Base-by-base conservation (phyloP, 1,140 invertebrate species). In the Bathynomus jamesi region DNA sequence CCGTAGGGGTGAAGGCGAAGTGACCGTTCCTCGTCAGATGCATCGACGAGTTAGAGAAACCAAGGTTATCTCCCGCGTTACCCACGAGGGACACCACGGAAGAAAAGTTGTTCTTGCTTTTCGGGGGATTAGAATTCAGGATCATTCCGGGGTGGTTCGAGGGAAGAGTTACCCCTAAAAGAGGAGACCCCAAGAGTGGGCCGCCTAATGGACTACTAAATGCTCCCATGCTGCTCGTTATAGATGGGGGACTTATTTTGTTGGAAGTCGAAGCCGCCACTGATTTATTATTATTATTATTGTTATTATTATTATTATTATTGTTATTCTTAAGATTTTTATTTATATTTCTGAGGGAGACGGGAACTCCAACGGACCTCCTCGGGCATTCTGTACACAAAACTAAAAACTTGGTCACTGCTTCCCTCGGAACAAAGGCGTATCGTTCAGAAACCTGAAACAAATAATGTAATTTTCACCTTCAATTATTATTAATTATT, bases 391-490 rank as follows among this genome's bases (percentile, higher is more conserved):
- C 93, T n/a, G 91, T 89, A 82, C 94, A 95, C 73, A 93, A 92
- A 78, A 95, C 89, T 29, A 97, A 87, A 82, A 96, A 97, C 77
- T 92, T 89, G 60, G 95, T 97, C 79, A 98, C 94, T 2, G 95
- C 94, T 83, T 97, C 94, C 31, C 94, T 87, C 1, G 95, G 95
- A 69, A 98, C 85, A 80, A 96, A 97, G 4, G 94, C 93, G 83
- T 95, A 96, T 61, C 91, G 94, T 82, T 97, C 94, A 10, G 94
- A 95, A 79, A 97, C 95, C 94, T 96, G 85, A 29, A 85, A 85
- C 78, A 79, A 79, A 82, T 13, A 72, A 73, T 65, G 61, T 5
- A 25, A 60, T 53, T n/a, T n/a, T n/a, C n/a, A n/a, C n/a, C n/a
- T n/a, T n/a, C n/a, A n/a, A n/a, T n/a, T n/a, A n/a, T n/a, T n/a